Conservation (phyloP, 1,140 invertebrate genomes). For the Ceratoteleas bidentatus region DNA sequence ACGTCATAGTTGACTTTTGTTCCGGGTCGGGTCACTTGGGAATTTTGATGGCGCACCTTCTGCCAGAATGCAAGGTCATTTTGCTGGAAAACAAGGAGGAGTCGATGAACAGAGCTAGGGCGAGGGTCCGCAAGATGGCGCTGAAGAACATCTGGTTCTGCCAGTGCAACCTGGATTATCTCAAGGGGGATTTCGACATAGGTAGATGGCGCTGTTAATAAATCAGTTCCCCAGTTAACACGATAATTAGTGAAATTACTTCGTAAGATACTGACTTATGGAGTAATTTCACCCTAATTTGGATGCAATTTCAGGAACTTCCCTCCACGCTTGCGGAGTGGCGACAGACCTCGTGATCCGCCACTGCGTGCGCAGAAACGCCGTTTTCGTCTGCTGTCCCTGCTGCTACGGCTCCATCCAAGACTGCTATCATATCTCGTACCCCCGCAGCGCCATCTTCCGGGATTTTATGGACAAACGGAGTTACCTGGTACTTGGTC, state of each 20-base stretch:
- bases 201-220: slow-evolving; percentile 81
- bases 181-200: slow-evolving; percentile 89
- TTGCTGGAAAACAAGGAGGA: slow-evolving; percentile 96
- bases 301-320: slow-evolving; percentile 69
- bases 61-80: slow-evolving; percentile 89
- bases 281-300: too few relatives aligned
- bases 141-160: slow-evolving; percentile 90
- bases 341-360: slow-evolving; percentile 96
- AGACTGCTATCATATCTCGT: slow-evolving; percentile 86
- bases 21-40: slow-evolving; percentile 96
- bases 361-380: slow-evolving; percentile 88
- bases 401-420: slow-evolving; percentile 96
- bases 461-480: slow-evolving; percentile 79
- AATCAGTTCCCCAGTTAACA: too few relatives aligned
- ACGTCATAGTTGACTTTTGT: slow-evolving; percentile 95
- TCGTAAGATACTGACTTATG: too few relatives aligned
- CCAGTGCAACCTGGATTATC: slow-evolving; percentile 94
- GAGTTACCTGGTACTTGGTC: slow-evolving; percentile 90
- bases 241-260: too few relatives aligned
- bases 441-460: slow-evolving; percentile 87
- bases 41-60: slow-evolving; percentile 89
- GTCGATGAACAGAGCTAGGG: slow-evolving; percentile 88
- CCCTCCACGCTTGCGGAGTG: slow-evolving; percentile 96
- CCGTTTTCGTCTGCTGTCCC: slow-evolving; percentile 94
- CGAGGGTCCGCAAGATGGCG: slow-evolving; percentile 86